Conservation (phyloP, 2,888 invertebrate genomes). For the Torymus texanus region DNA sequence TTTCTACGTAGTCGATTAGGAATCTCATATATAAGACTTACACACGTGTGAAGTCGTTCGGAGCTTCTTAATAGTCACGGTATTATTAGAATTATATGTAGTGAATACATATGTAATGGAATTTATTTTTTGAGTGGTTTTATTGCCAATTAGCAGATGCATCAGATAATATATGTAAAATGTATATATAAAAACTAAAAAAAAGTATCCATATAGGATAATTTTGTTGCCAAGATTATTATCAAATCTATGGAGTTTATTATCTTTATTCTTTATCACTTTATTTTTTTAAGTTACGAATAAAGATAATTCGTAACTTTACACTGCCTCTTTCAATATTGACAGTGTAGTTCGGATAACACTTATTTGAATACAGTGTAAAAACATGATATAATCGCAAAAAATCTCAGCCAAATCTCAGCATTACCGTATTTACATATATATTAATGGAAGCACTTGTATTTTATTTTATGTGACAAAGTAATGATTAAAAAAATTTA, state of each 20-base stretch:
- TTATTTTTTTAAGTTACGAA: no score
- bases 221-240: background rate
- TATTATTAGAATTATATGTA: background rate
- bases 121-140: background rate
- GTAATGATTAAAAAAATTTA: no score
- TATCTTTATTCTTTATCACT: no score
- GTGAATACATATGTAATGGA: background rate
- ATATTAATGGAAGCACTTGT: no score
- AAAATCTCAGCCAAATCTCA: no score
- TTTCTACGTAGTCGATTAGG: no score
- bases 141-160: background rate
- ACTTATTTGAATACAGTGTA: background rate
- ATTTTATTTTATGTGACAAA: no score
- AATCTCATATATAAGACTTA: no score
- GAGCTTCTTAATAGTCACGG: no score
- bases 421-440: no score
- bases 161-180: background rate
- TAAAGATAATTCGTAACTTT: no score
- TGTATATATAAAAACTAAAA: background rate
- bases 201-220: background rate
- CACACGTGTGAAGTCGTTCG: no score
- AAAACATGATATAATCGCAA: background rate
- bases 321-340: background rate
- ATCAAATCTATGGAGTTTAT: background rate
- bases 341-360: background rate